These are phyloP conservation scores for Sycophila texana DNA, from an alignment of 2,888 invertebrate species.

Conservation along the genomic window DNA sequence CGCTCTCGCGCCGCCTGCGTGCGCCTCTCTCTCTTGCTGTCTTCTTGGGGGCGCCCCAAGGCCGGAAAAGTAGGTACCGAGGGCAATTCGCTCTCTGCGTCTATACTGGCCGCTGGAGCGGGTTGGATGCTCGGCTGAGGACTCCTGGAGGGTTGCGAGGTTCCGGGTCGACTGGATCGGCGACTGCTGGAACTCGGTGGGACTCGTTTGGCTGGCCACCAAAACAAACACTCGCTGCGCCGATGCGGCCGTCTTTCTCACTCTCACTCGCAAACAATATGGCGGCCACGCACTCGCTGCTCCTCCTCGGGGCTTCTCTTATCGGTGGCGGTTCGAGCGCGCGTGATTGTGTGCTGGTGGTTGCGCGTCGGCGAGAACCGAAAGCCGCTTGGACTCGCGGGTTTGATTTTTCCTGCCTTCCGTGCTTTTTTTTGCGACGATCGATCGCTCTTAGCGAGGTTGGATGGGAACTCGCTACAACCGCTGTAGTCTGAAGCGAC, in stretches of 20 bases:
- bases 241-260: slow-evolving; percentile 20
- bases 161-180: neutral
- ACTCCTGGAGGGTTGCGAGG: too few relatives aligned
- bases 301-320: neutral
- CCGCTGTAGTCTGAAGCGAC: slow-evolving; percentile 3
- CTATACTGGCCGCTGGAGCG: neutral
- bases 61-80: slow-evolving; percentile 17
- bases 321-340: neutral
- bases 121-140: neutral
- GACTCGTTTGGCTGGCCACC: slow-evolving; percentile 58
- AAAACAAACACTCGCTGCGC: slow-evolving; percentile 71
- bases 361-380: too few relatives aligned
- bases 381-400: too few relatives aligned
- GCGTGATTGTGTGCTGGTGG: neutral
- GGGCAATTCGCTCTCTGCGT: neutral
- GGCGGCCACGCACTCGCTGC: slow-evolving; percentile 66
- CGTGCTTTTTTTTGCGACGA: too few relatives aligned
- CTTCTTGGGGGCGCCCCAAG: slow-evolving; percentile 21
- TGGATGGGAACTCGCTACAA: neutral
- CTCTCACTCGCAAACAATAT: slow-evolving; percentile 69
- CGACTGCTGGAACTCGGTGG: neutral
- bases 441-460: too few relatives aligned
- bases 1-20: too few relatives aligned
- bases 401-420: too few relatives aligned
- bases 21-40: slow-evolving; percentile 9